Evolutionary conservation across 2,888 invertebrate genomes (phyloP), one percentile per base, ranked within the genome.

Genomic region (Charanyca ferruginea): DNA sequence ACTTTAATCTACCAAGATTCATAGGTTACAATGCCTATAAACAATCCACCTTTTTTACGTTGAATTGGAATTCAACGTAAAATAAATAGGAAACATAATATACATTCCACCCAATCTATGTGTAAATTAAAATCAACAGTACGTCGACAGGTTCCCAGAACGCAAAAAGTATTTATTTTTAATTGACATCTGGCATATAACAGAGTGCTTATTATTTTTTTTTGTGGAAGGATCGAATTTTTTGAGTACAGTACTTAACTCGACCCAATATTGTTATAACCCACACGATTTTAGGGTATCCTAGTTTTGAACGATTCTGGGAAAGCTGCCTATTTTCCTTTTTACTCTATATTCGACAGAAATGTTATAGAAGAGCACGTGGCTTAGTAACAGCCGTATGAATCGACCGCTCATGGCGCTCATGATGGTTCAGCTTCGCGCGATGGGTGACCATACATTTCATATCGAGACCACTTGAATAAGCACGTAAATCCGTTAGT

Each of bases 71-170:
- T 32, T 32, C 11, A 32, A 32, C 32, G 2, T 32, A 7, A 0
- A 28, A 28, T 9, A 11, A 32, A 32, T 32, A 32, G 9, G 32
- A 6, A 9, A 32, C 32, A 32, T 11, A 20, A 38, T 1, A 59
- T n/a, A 23, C 18, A 9, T 22, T 13, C 9, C 20, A 28, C 22
- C n/a, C 42, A 18, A 22, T 55, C 55, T 42, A 23, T 44, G 28
- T 44, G 9, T n/a, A 23, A 44, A 32, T 60, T 18, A 18, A 44
- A 44, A 61, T 23, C 6, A 32, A 44, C 42, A 44, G 16, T 54
- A 22, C 42, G 1, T 32, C n/a, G n/a, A n/a, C n/a, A 32, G 25
- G n/a, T 44, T 18, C 22, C 0, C 20, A 18, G 4, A 45, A 23
- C 9, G 5, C 2, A 4, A 7, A 22, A 32, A 42, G 11, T 47